Base-by-base conservation (phyloP, 2,113 vertebrate species). In the Trinectes maculatus region DNA sequence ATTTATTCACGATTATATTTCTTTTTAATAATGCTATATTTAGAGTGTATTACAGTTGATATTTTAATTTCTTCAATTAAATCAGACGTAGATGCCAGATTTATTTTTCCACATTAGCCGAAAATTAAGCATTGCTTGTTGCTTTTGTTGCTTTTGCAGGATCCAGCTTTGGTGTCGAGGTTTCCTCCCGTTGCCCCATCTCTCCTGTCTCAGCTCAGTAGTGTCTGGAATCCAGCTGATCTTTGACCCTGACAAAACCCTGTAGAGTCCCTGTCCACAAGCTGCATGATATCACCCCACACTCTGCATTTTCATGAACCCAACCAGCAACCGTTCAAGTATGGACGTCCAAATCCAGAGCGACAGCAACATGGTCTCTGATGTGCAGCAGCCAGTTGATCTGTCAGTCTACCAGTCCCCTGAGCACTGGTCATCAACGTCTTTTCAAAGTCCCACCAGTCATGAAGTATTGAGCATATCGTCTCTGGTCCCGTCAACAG, bases 381-480 rank as follows among this genome's bases (percentile, higher is more conserved):
- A 56, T 33, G 42, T 44, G 3, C 59, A 56, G 36, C 68, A 31
- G 37, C 34, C 53, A 31, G 36, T 4, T 3, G 25, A 65, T 0
- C 24, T 13, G 1, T 62, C 79, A 3, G 19, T 73, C 46, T 26
- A 24, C 49, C 36, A 15, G 1, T 52, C 52, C 5, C 48, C 33
- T 3, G 56, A 81, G 5, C 51, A 33, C 39, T 56, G 71, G 55
- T 22, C 71, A 13, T 74, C 72, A 0, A 54, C 76, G 34, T 74
- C 63, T 55, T 73, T 53, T 58, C 73, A 63, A 53, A 21, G 5
- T 73, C 60, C 72, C 16, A 22, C 11, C n/a, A 58, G 39, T 47
- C 24, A 68, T 12, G 68, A 82, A 61, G 59, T 88, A 22, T 16
- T 61, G 47, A 85, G 76, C n/a, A n/a, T 89, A 15, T 87, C 84